A percentile compares a stretch with the other conserved stretches of the same genome.
phyloP scores from a whole-genome alignment of 2,888 invertebrate species.

The Galeopsomyia nigrocyanea region DNA sequence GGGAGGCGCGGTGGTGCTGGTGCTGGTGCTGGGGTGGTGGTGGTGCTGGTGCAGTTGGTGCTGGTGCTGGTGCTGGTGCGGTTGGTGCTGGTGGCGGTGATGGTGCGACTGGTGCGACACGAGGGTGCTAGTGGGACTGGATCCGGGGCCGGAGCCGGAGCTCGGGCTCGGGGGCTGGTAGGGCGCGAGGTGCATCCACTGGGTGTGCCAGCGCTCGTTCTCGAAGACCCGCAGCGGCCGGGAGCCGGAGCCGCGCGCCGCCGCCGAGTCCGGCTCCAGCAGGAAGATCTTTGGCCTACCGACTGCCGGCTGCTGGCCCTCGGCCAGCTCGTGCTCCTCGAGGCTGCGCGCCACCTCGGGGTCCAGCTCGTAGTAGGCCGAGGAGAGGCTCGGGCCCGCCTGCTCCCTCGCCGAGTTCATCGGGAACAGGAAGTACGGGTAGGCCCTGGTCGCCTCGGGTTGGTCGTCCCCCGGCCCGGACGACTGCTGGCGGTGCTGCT shows the following conservation, averaged over 20 bases:
- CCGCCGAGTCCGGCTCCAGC: slow-evolving; percentile 36
- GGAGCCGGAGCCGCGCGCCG: slow-evolving; percentile 38
- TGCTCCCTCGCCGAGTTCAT: slow-evolving; percentile 50
- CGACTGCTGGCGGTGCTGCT: no score
- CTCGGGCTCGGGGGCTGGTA: neutral
- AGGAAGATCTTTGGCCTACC: slow-evolving; percentile 57
- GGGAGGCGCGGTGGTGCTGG: slow-evolving; percentile 58
- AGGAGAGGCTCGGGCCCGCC: slow-evolving; percentile 62
- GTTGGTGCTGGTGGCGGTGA: slow-evolving; percentile 58
- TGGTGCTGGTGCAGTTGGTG: slow-evolving; percentile 62
- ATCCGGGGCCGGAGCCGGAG: slow-evolving; percentile 1
- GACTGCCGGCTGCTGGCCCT: slow-evolving; percentile 47
- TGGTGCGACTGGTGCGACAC: slow-evolving; percentile 56
- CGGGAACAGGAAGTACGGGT: slow-evolving; percentile 76
- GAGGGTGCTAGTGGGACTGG: slow-evolving; percentile 51
- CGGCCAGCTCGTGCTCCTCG: slow-evolving; percentile 50
- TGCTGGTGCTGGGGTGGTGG: slow-evolving; percentile 59
- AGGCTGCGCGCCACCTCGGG: slow-evolving; percentile 51
- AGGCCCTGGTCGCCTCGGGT: slow-evolving; percentile 73
- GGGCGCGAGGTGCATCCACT: slow-evolving; percentile 42
- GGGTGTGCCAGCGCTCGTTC: slow-evolving; percentile 45
- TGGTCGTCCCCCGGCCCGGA: slow-evolving; percentile 52
- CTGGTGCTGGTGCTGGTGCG: slow-evolving; percentile 57
- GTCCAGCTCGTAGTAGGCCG: slow-evolving; percentile 60
- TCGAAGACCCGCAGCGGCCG: slow-evolving; percentile 42